Conservation (phyloP, 2,888 invertebrate genomes). For the Mantis religiosa region DNA sequence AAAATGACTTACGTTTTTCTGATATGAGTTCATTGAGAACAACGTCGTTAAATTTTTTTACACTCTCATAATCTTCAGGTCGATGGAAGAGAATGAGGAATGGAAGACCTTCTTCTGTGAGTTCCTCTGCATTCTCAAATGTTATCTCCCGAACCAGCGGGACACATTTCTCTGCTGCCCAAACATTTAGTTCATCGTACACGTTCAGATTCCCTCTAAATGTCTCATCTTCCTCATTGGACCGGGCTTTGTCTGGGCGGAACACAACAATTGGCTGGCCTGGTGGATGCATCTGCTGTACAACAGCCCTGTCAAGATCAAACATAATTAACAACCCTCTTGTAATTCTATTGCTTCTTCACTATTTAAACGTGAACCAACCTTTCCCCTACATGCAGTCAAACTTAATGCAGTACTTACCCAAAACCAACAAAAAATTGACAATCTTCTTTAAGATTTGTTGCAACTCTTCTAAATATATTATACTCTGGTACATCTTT, state of each 20-base stretch:
- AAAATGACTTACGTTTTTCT: slow-evolving; percentile 79
- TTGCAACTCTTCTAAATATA: slow-evolving; percentile 75
- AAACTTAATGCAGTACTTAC: slow-evolving; percentile 36
- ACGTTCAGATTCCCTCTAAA: slow-evolving; percentile 67
- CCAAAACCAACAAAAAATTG: slow-evolving; percentile 90
- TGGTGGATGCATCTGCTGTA: slow-evolving; percentile 76
- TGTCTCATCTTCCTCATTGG: slow-evolving; percentile 79
- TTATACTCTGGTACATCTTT: slow-evolving; percentile 78
- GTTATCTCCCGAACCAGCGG: slow-evolving; percentile 97
- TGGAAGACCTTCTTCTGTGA: slow-evolving; percentile 97
- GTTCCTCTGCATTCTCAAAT: slow-evolving; percentile 98
- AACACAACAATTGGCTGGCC: slow-evolving; percentile 80
- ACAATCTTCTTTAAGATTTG: slow-evolving; percentile 91
- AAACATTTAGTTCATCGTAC: slow-evolving; percentile 77
- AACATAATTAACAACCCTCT: slow-evolving; percentile 93
- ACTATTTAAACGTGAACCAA: slow-evolving; percentile 46
- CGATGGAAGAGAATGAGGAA: slow-evolving; percentile 95
- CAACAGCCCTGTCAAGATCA: slow-evolving; percentile 62
- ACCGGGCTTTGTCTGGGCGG: slow-evolving; percentile 72
- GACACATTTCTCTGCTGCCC: slow-evolving; percentile 91
- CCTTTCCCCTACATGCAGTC: too few species aligned
- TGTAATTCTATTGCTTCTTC: slow-evolving; percentile 82
- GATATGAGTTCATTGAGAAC: slow-evolving; percentile 71
- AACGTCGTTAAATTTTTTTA: slow-evolving; percentile 80
- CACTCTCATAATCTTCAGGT: slow-evolving; percentile 74